A percentile compares a stretch with the other conserved stretches of the same genome.
Conservation (phyloP, 2,888 invertebrate genomes). For the Drosophila flavopinicola region DNA sequence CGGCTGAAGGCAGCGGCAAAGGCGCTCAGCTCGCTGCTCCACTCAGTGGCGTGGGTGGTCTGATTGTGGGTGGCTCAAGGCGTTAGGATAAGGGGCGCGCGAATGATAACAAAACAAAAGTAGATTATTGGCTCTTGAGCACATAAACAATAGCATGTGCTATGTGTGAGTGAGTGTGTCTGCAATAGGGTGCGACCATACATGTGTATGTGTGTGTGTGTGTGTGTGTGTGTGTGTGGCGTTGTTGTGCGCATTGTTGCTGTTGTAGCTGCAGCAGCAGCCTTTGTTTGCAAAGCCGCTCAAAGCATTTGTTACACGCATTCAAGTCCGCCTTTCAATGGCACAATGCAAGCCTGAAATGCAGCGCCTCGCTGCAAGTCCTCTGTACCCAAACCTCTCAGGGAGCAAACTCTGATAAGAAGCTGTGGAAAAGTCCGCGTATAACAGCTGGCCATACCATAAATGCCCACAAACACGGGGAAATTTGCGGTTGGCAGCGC, state of each 20-base stretch:
- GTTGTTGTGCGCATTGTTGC: constrained; percentile 15
- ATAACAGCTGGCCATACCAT: constrained; percentile 46
- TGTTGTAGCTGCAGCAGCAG: background rate
- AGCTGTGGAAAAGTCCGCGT: constrained; percentile 8
- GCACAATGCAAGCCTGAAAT: constrained; percentile 4
- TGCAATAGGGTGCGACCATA: constrained; percentile 4
- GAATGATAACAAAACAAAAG: constrained; percentile 77
- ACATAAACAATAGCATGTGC: constrained; percentile 69
- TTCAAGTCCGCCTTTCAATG: background rate
- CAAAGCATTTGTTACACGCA: constrained; percentile 10
- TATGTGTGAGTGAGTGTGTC: constrained; percentile 7
- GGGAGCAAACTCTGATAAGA: constrained; percentile 4
- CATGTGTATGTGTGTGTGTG: constrained; percentile 10
- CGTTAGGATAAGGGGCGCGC: constrained; percentile 46
- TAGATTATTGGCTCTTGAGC: constrained; percentile 80
- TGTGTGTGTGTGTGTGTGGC: constrained; percentile 7
- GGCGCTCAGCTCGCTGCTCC: constrained; percentile 39
- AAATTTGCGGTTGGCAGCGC: constrained; percentile 1
- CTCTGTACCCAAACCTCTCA: constrained; percentile 6
- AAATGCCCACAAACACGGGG: constrained; percentile 34
- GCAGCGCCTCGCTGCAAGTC: constrained; percentile 1
- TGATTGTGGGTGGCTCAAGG: constrained; percentile 3
- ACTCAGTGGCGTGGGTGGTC: constrained; percentile 5
- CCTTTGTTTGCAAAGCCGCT: constrained; percentile 11
- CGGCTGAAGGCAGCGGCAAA: constrained; percentile 42